Conservation (phyloP, 2,113 vertebrate species). For the Cephalopterus ornatus region DNA sequence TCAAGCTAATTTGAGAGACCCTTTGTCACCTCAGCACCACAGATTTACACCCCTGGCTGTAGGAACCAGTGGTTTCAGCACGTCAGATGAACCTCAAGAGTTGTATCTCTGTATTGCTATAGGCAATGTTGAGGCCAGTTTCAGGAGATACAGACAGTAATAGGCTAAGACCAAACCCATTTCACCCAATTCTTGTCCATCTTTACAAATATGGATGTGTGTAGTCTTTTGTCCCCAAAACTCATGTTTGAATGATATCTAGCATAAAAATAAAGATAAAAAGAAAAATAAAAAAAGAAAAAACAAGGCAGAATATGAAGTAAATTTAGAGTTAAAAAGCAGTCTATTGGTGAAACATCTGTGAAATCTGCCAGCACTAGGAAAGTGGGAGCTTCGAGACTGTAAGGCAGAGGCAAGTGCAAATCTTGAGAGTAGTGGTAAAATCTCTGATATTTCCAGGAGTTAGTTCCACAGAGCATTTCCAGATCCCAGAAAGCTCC, state of each 20-base stretch:
- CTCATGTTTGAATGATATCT: neutral
- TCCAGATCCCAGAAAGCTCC: neutral
- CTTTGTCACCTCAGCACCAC: neutral
- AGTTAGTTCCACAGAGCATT: neutral
- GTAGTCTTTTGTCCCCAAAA: neutral
- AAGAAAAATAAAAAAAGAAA: neutral
- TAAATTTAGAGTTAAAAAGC: neutral
- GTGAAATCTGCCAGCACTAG: neutral
- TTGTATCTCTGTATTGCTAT: neutral
- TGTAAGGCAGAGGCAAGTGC: neutral
- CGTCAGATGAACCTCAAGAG: neutral
- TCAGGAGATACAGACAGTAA: neutral
- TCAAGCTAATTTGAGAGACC: neutral
- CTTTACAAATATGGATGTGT: neutral
- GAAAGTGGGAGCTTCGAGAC: neutral
- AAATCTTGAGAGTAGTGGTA: neutral
- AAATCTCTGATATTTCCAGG: neutral
- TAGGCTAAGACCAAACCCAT: neutral
- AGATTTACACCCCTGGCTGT: neutral
- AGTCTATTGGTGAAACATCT: neutral
- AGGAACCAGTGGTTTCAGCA: neutral
- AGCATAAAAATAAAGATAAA: neutral
- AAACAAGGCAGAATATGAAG: neutral
- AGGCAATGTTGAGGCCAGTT: neutral
- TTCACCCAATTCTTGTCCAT: rapidly evolving